Evolutionary conservation across 2,888 invertebrate genomes (phyloP).

Genomic region (Scaptomyza parva): DNA sequence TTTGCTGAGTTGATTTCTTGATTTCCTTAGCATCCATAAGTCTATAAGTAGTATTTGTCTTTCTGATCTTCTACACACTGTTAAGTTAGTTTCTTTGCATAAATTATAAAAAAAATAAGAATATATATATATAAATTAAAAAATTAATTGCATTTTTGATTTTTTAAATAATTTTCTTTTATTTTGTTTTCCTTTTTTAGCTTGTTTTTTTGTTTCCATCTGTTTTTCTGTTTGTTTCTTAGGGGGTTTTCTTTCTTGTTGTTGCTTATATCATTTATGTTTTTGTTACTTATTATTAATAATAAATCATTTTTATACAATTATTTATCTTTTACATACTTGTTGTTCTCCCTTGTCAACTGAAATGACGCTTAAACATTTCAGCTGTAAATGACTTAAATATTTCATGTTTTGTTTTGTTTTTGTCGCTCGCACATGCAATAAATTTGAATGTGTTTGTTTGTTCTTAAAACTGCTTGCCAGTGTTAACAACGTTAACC

Average conservation of each 20-base stretch:
- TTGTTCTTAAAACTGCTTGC: constrained; percentile 74
- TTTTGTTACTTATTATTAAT: constrained; percentile 68
- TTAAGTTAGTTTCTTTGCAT: too few species aligned
- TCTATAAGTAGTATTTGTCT: too few species aligned
- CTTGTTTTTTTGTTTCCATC: constrained; percentile 45
- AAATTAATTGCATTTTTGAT: too few species aligned
- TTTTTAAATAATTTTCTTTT: constrained; percentile 76
- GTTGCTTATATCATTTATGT: constrained; percentile 68
- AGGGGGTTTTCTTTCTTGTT: constrained; percentile 55
- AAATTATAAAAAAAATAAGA: too few species aligned
- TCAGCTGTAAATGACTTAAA: constrained; percentile 67
- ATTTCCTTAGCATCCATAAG: too few species aligned
- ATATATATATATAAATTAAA: too few species aligned
- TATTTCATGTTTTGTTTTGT: constrained; percentile 44
- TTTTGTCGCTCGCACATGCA: constrained; percentile 50
- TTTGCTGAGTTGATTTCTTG: too few species aligned
- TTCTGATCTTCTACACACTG: too few species aligned
- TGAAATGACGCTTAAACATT: constrained; percentile 57
- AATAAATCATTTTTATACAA: constrained; percentile 81
- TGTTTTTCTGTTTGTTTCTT: constrained; percentile 55
- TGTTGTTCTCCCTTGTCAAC: constrained; percentile 60
- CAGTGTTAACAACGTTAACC: constrained; percentile 73
- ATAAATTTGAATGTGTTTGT: constrained; percentile 62
- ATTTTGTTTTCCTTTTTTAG: constrained; percentile 74
- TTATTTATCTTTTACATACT: constrained; percentile 72